Base-by-base conservation (phyloP, 2,113 vertebrate species). In the Orycteropus afer region DNA sequence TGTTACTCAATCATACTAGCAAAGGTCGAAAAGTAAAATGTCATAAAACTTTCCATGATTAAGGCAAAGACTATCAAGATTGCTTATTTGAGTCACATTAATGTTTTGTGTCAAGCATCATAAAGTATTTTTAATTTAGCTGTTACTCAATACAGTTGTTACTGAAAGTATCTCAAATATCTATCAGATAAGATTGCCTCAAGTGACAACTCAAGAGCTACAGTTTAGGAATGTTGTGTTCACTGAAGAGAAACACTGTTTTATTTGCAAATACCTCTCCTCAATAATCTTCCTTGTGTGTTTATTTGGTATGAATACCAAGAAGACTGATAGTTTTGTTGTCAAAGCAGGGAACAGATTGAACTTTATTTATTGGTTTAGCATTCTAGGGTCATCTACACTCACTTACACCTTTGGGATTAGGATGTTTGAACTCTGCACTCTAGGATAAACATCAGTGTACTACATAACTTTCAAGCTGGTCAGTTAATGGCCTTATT, bases 141-240 rank as follows among this genome's bases (percentile, higher is more conserved):
- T 93, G 93, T 93, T 96, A 96, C 87, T 96, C 67, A 97, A 90
- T 55, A 59, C 87, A 3, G 76, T 78, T 17, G 32, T 86, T 97
- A 96, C 97, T 40, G 89, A 92, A 90, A 76, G 15, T 83, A 67
- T 87, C 81, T 97, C 63, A 57, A 78, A 97, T 97, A 74, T 78
- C n/a, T 34, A 93, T 92, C 37, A 88, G 95, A 97, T 96, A 96
- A 94, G 82, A 91, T 63, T 93, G 96, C 95, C 94, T 94, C 73
- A 91, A 87, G 94, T 97, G 86, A 95, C 81, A 96, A 27, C 17
- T 87, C 49, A 91, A 92, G 96, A 97, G 83, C 76, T 95, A 18
- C 85, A 45, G 96, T 63, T 74, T 49, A 81, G 76, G 20, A 91
- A 81, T 49, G 63, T 86, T 51, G 63, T 86, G 89, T 93, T 95